Base-by-base conservation (phyloP, 2,797 vertebrate genomes). In the Alcedo quadribrachys region DNA sequence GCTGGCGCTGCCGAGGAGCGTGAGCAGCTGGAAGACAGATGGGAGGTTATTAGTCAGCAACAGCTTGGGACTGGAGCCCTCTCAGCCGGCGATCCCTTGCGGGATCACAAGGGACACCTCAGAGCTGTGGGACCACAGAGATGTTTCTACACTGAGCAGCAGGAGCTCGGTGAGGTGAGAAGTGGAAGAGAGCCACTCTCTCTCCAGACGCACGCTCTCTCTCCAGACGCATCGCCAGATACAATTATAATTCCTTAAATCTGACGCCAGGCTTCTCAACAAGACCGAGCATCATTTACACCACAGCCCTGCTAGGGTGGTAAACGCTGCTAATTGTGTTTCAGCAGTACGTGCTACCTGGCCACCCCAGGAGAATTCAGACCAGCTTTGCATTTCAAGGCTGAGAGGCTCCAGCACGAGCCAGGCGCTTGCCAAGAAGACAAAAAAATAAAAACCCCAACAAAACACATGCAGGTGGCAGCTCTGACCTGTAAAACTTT, bases 11-110 rank as follows among this genome's bases (percentile, higher is more conserved):
- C 97, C 97, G 78, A 98, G 94, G 94, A 98, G 96, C 96, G 97
- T 95, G 95, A 99, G 97, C 93, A 98, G 96, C 99, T 99, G 97
- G 93, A 98, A 97, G 77, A 97, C 90, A 97, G 37, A 89, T 6
- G 14, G 24, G n/a, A 65, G 54, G 14, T 13, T 13, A 12, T 95
- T 74, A 95, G 71, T 74, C 60, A 90, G 86, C 28, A 70, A 50
- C 67, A 77, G 42, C 0, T 0, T 2, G 2, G 1, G 24, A 81
- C 43, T 0, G 0, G 22, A 83, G 74, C 46, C 55, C 77, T 46
- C 70, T 67, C 57, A 25, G 65, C n/a, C 5, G 1, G 13, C 0
- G 0, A 67, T 6, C 67, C 74, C 18, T 30, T 8, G 27, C 1
- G 21, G 53, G 46, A 32, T 45, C 61, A 50, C 42, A 8, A 4